Conservation (phyloP, 2,888 invertebrate genomes). For the Ochropacha duplaris region DNA sequence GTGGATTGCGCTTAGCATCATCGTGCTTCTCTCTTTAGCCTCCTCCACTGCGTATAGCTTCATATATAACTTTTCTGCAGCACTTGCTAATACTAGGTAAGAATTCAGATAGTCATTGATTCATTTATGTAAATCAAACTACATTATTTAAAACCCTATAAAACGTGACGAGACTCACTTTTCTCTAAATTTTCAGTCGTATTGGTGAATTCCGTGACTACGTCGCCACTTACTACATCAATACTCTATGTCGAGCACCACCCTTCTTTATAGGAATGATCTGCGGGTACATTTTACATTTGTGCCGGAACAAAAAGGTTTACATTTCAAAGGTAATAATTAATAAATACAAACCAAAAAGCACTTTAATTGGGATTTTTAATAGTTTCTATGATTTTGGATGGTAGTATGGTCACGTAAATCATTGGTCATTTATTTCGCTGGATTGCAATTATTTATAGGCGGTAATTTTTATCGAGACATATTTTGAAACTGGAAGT, state of each 20-base stretch:
- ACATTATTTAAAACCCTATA: too few species aligned
- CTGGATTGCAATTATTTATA: too few species aligned
- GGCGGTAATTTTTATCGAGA: too few species aligned
- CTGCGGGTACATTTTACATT: constrained; percentile 52
- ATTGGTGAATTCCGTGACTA: constrained; percentile 28
- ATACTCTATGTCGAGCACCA: constrained; percentile 53
- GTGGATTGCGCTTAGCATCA: constrained; percentile 34
- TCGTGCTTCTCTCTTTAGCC: constrained; percentile 39
- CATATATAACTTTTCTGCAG: constrained; percentile 53
- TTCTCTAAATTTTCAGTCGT: constrained; percentile 31
- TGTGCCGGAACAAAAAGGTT: constrained; percentile 43
- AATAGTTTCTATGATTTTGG: too few species aligned
- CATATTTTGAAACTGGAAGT: too few species aligned
- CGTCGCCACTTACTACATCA: constrained; percentile 44
- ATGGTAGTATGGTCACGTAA: too few species aligned
- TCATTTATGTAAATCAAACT: too few species aligned
- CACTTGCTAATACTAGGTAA: constrained; percentile 61
- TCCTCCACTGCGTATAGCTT: constrained; percentile 51
- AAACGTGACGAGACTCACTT: too few species aligned
- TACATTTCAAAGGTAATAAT: constrained; percentile 42
- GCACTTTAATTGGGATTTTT: too few species aligned
- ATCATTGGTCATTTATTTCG: too few species aligned
- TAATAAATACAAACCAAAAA: too few species aligned
- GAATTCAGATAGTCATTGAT: too few species aligned
- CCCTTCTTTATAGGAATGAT: constrained; percentile 63